phyloP scores from a whole-genome alignment of 2,888 invertebrate species.

The Pristionchus maxplancki region DNA sequence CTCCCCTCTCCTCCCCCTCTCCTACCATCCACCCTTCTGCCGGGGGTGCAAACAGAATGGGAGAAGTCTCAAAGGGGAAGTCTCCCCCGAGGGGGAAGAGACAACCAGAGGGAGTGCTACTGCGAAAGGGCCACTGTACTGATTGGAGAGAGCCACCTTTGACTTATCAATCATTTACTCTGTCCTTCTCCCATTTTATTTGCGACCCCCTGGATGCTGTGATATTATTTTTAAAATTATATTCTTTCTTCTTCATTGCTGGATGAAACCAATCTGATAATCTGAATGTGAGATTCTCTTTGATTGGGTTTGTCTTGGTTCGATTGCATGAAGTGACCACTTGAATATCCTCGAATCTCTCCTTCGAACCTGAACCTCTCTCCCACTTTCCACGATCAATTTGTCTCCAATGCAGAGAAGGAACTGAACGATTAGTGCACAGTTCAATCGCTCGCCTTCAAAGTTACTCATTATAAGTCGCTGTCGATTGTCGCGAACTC shows the following conservation, averaged over 20 bases:
- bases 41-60: slow-evolving; percentile 33
- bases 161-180: not conserved
- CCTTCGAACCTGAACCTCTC: not conserved
- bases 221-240: not conserved
- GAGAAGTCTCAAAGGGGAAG: slow-evolving; percentile 43
- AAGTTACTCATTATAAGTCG: no score
- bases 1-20: not conserved
- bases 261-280: not conserved
- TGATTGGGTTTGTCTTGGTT: not conserved
- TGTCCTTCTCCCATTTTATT: not conserved
- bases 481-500: no score
- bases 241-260: not conserved
- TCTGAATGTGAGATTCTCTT: no score
- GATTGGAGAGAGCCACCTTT: not conserved
- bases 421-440: not conserved
- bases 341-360: not conserved
- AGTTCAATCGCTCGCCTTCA: not conserved
- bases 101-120: not conserved
- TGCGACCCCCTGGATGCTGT: not conserved
- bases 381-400: not conserved
- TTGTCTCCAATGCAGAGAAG: not conserved
- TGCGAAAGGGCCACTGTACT: slow-evolving; percentile 11
- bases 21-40: slow-evolving; percentile 27
- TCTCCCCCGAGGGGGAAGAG: not conserved
- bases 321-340: not conserved